A percentile compares a stretch with the other conserved stretches of the same genome.
Evolutionary conservation across 2,113 vertebrate species (phyloP).

Genomic region (Orthonyx spaldingii): DNA sequence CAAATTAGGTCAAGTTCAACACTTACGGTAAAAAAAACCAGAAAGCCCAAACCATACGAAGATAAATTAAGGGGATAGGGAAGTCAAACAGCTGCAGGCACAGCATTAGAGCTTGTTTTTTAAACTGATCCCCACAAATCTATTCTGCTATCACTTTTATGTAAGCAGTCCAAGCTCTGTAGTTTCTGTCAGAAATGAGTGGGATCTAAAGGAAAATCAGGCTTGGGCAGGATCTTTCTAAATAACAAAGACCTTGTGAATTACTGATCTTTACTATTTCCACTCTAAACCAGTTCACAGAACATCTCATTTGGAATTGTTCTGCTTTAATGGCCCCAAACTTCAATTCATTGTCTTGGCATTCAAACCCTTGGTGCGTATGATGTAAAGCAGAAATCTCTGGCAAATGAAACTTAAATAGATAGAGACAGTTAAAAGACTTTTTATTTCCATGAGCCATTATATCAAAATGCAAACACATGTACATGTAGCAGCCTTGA

Average conservation of each 20-base stretch:
- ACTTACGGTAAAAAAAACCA: background rate
- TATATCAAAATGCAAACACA: conserved; percentile 51
- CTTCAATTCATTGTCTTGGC: conserved; percentile 24
- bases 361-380: background rate
- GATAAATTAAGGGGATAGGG: background rate
- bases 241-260: background rate
- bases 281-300: background rate
- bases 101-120: background rate
- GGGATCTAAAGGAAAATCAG: background rate
- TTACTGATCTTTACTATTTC: background rate
- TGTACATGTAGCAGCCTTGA: background rate
- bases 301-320: conserved; percentile 18
- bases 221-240: background rate
- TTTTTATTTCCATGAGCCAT: conserved; percentile 26
- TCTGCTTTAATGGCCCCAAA: background rate
- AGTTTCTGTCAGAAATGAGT: background rate
- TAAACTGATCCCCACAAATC: background rate
- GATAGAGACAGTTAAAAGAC: conserved; percentile 40
- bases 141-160: background rate
- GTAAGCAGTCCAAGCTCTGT: background rate
- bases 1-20: background rate
- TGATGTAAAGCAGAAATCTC: conserved; percentile 45
- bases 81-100: background rate
- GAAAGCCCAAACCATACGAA: background rate
- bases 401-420: conserved; percentile 40